Conservation (phyloP, 2,888 invertebrate genomes). For the Pristionchus maxplancki region DNA sequence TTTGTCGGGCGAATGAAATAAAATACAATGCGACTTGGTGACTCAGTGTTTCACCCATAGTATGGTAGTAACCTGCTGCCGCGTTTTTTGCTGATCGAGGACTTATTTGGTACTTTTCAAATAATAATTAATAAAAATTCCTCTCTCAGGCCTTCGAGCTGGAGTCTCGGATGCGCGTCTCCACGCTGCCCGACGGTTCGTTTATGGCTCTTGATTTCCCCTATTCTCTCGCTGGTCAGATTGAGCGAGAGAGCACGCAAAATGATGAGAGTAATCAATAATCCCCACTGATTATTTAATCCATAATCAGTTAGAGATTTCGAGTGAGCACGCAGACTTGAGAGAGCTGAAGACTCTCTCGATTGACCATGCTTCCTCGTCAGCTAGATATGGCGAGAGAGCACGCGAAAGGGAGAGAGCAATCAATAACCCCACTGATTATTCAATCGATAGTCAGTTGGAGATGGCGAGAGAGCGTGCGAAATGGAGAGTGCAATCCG, state of each 20-base stretch:
- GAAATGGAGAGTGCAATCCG: background rate
- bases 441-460: background rate
- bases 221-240: background rate
- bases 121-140: background rate
- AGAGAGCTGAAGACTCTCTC: background rate
- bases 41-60: background rate
- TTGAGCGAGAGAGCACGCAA: background rate
- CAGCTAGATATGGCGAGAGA: too few relatives aligned
- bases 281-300: background rate
- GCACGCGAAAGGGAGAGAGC: background rate
- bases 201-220: background rate
- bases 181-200: slow-evolving; percentile 60
- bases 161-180: slow-evolving; percentile 67
- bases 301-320: background rate
- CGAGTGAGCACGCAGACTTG: background rate
- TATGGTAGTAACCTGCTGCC: too few relatives aligned
- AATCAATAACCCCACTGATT: slow-evolving; percentile 56
- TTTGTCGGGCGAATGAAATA: too few relatives aligned
- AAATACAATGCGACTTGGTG: background rate
- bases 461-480: too few relatives aligned
- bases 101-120: too few relatives aligned
- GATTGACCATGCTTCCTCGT: too few relatives aligned
- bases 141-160: slow-evolving; percentile 61
- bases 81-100: too few relatives aligned
- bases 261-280: background rate